Evolutionary conservation across 2,797 vertebrate species (phyloP), one percentile per base, ranked within the genome.

Genomic region (Acanthurus leucopareius): DNA sequence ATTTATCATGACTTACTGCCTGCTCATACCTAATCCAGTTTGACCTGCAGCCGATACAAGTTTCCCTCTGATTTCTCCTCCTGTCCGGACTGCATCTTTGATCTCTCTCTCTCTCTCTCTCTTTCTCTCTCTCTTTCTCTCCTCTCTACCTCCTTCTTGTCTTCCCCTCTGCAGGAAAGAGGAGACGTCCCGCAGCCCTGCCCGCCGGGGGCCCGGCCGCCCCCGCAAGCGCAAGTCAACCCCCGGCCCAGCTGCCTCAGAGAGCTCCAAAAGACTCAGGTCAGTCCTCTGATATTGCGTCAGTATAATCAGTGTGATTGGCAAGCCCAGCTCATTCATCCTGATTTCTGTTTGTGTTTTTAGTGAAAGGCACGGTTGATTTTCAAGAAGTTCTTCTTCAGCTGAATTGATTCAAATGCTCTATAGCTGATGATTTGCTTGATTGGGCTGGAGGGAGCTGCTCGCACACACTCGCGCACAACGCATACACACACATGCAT

Each of bases 121-220:
- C 71, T 45, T 35, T 32, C 25, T n/a, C 28, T 60, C 69, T 71
- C 71, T 52, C 81, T 73, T n/a, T 67, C 28, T 22, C 88, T 57
- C 15, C 28, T n/a, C 45, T 73, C 67, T 25, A 73, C 69, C 51
- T 83, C 62, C 40, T 58, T 19, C 59, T 69, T 57, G 44, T 71
- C 75, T 73, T 67, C 63, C 68, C 69, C 69, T 52, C 81, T 74
- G 79, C 92, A 98, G 97, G 94, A 97, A 96, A 87, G 97, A 98
- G 0, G 97, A 99, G 89, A 97, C 94, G 73, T 97, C 96, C 5
- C 94, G 97, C 53, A 98, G 97, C 89, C 97, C 97, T 0, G 97
- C 96, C 0, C 95, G 97, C 66, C 92, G 98, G 1, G 97, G 98
- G 38, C 97, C 97, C 0, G 98, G 97, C 19, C 95, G 98, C 82